phyloP scores from a whole-genome alignment of 2,113 vertebrate genomes.

The Pangasianodon hypophthalmus region DNA sequence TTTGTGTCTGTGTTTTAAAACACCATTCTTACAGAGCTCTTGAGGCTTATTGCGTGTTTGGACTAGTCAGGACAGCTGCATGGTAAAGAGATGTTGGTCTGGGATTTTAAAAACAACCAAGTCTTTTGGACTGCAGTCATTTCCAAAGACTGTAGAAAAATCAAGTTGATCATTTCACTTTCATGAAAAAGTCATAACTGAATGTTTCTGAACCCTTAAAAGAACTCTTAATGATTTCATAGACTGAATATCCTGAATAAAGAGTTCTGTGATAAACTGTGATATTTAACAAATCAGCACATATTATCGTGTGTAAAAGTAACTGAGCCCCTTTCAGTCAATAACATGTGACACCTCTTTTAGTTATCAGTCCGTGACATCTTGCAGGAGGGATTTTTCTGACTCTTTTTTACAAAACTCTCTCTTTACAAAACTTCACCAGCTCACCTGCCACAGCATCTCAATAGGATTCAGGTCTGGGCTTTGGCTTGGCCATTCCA shows the following conservation, averaged over 20 bases:
- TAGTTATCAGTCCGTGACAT: not conserved
- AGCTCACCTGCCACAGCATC: not conserved
- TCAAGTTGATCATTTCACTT: not conserved
- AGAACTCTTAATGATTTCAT: not conserved
- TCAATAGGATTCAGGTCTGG: not conserved
- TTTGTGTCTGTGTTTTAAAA: conserved; percentile 24
- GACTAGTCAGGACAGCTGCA: conserved; percentile 16
- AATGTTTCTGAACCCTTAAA: not conserved
- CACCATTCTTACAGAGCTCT: conserved; percentile 16
- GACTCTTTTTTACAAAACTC: not conserved
- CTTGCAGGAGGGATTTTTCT: not conserved
- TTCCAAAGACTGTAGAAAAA: not conserved
- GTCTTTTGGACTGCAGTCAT: not conserved
- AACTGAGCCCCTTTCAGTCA: not conserved
- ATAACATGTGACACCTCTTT: not conserved
- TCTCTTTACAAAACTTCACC: not conserved
- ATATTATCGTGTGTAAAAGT: not conserved
- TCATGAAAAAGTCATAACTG: not conserved
- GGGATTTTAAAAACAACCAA: not conserved
- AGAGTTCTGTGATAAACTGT: not conserved
- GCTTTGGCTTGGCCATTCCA: not conserved
- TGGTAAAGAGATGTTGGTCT: not conserved
- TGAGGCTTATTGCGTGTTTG: conserved; percentile 26
- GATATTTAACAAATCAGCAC: not conserved
- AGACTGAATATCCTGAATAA: not conserved